A percentile compares a stretch with the other conserved stretches of the same genome.
Conservation (phyloP, 2,888 invertebrate genomes). For the Ernsta delagoae region DNA sequence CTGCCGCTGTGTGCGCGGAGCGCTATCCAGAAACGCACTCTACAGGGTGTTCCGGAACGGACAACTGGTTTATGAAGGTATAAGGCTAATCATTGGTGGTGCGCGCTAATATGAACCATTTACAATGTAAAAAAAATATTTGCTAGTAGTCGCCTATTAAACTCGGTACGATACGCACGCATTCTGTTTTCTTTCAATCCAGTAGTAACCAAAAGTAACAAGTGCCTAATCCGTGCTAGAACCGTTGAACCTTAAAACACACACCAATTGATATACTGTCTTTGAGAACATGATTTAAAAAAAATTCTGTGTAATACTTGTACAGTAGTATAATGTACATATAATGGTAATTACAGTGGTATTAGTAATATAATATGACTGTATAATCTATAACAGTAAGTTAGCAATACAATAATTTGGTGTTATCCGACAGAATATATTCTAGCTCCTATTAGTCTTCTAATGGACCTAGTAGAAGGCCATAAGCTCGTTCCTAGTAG, state of each 20-base stretch:
- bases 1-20: conserved; percentile 92
- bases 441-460: too few species aligned
- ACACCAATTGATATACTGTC: too few species aligned
- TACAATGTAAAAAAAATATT: not conserved
- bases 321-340: too few species aligned
- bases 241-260: not conserved
- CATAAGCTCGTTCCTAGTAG: too few species aligned
- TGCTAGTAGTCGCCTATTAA: not conserved
- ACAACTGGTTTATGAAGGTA: conserved; percentile 90
- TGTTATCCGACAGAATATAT: too few species aligned
- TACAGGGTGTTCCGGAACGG: conserved; percentile 89
- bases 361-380: too few species aligned
- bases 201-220: not conserved
- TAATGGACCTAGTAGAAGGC: too few species aligned
- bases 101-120: not conserved
- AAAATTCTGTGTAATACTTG: too few species aligned
- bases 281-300: too few species aligned
- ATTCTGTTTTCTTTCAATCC: not conserved
- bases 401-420: too few species aligned
- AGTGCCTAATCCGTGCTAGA: not conserved
- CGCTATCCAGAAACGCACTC: conserved; percentile 86
- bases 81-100: conserved; percentile 30
- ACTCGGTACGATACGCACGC: not conserved
- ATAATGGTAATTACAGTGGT: too few species aligned
- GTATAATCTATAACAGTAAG: too few species aligned